Percentiles rank a stretch among this genome's conserved stretches.
These are phyloP conservation scores for Epinotia ramella DNA, from an alignment of 2,888 invertebrate species.

Conservation along the genomic window DNA sequence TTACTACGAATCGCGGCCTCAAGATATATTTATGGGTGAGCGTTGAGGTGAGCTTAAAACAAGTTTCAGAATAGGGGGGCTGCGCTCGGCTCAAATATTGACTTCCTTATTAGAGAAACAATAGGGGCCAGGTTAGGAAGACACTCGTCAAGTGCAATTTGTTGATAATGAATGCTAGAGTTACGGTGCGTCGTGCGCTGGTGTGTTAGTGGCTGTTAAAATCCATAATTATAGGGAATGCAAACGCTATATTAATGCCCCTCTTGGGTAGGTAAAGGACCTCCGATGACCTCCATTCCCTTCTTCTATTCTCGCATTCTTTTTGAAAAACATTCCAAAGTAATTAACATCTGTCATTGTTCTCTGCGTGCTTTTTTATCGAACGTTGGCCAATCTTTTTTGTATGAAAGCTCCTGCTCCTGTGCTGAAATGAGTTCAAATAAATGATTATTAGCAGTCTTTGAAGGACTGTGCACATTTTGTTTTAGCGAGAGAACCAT, in stretches of 20 bases:
- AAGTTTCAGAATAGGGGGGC: slow-evolving; percentile 50
- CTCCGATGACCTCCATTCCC: background rate
- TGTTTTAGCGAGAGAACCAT: background rate
- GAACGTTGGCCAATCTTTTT: background rate
- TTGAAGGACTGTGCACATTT: no score
- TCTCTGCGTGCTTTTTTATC: background rate
- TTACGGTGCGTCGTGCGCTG: slow-evolving; percentile 15
- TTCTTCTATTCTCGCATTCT: background rate
- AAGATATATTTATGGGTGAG: no score
- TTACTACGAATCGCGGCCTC: no score
- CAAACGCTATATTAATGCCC: slow-evolving; percentile 8
- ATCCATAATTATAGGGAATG: background rate
- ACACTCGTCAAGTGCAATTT: slow-evolving; percentile 63
- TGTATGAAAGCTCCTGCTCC: background rate
- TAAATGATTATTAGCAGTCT: background rate
- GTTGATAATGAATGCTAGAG: slow-evolving; percentile 41
- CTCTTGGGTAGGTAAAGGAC: background rate
- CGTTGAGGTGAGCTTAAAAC: no score
- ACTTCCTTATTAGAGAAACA: slow-evolving; percentile 83
- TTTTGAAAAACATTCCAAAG: background rate
- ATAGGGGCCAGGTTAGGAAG: slow-evolving; percentile 69
- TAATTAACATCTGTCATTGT: background rate
- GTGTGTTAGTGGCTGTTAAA: slow-evolving; percentile 12
- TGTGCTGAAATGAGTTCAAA: background rate
- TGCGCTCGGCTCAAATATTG: slow-evolving; percentile 75